Percentiles rank a stretch among this genome's conserved stretches.
These are phyloP conservation scores for Dasyprocta punctata DNA, from an alignment of 2,113 vertebrate genomes.

Conservation along the genomic window DNA sequence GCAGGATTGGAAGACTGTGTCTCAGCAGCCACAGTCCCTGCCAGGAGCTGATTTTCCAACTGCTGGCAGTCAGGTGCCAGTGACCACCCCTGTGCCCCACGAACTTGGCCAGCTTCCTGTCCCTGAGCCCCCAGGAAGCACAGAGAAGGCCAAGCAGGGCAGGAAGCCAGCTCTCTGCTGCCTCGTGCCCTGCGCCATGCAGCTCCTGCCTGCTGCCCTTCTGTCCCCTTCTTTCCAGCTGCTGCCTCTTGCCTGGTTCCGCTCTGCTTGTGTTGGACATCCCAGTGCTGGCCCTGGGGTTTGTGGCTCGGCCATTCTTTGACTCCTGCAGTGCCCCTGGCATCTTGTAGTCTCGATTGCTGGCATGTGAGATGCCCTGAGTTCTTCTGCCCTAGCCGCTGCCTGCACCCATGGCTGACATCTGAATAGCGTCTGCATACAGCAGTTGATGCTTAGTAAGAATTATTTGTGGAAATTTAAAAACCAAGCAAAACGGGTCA, in stretches of 20 bases:
- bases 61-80: conserved; percentile 24
- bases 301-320: neutral
- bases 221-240: neutral
- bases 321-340: neutral
- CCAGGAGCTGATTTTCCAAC: conserved; percentile 53
- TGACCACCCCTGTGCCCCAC: neutral
- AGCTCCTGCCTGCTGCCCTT: neutral
- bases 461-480: conserved; percentile 50
- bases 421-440: conserved; percentile 20
- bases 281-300: conserved; percentile 3
- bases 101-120: conserved; percentile 43
- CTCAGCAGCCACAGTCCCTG: conserved; percentile 27
- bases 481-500: conserved; percentile 52
- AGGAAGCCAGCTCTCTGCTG: neutral
- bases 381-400: neutral
- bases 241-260: neutral
- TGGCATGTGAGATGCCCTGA: neutral
- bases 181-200: rapidly evolving
- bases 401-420: neutral
- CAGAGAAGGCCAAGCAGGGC: neutral
- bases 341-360: neutral
- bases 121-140: neutral
- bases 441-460: conserved; percentile 42
- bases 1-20: neutral
- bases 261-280: neutral